Evolutionary conservation across 1,140 invertebrate genomes (phyloP).

Genomic region (Tetraneura akinire): DNA sequence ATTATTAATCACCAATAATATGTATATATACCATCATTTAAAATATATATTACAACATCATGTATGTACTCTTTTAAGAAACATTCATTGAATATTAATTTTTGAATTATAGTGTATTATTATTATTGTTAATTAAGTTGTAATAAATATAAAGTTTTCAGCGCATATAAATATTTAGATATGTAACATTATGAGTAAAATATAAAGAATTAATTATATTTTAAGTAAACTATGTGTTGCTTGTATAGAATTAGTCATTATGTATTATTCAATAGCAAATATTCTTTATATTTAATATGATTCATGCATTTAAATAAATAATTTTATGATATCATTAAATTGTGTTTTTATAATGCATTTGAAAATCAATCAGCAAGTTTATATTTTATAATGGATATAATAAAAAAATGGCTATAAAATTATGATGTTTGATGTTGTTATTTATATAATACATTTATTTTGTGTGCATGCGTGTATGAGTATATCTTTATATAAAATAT

Average conservation of each 20-base stretch:
- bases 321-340: background rate
- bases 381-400: too few relatives aligned
- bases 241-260: background rate
- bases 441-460: too few relatives aligned
- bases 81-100: constrained; percentile 33
- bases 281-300: constrained; percentile 1
- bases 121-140: constrained; percentile 10
- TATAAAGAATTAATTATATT: background rate
- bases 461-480: too few relatives aligned
- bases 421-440: background rate
- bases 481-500: too few relatives aligned
- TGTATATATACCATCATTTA: background rate
- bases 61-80: background rate
- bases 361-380: background rate
- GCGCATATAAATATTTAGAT: constrained; percentile 7
- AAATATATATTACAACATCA: background rate
- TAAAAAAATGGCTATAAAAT: too few relatives aligned
- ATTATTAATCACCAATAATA: too few relatives aligned
- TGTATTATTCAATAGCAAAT: constrained; percentile 7
- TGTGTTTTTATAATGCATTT: background rate
- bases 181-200: background rate
- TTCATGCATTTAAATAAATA: constrained; percentile 15
- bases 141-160: background rate
- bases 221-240: background rate
- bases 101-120: background rate